Conservation (phyloP, 2,888 invertebrate species). For the Rhimphoctona megacephalus region DNA sequence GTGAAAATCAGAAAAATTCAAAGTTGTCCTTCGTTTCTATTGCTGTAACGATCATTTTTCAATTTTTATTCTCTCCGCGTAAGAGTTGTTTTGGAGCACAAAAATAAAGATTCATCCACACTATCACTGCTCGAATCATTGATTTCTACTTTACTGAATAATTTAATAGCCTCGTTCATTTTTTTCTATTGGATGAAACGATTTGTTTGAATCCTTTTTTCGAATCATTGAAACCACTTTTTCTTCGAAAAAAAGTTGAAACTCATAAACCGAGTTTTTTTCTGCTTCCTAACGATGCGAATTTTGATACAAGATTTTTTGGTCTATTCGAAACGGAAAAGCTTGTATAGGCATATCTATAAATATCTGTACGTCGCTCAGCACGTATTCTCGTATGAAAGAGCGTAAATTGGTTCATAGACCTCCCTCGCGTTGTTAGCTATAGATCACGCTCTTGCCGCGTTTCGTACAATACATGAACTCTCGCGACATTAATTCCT, state of each 20-base stretch:
- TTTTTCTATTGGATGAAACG: no score
- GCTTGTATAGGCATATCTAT: conserved; percentile 1
- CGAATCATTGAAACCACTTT: not conserved
- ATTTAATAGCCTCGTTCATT: no score
- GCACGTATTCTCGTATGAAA: conserved; percentile 36
- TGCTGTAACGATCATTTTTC: no score
- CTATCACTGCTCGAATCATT: no score
- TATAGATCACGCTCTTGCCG: not conserved
- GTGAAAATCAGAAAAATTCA: no score
- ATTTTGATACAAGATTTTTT: not conserved
- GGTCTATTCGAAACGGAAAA: not conserved
- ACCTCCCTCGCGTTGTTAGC: conserved; percentile 47
- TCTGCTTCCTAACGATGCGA: not conserved
- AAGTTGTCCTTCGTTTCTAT: no score
- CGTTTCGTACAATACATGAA: conserved; percentile 25
- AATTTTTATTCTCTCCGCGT: no score
- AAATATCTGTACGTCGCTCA: conserved; percentile 7
- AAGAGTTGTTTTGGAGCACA: no score
- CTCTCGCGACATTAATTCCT: conserved; percentile 61
- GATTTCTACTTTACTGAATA: no score
- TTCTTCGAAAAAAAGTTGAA: not conserved
- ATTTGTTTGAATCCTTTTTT: no score
- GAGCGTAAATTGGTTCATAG: conserved; percentile 65
- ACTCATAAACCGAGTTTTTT: not conserved
- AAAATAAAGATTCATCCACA: no score